Base-by-base conservation (phyloP, 2,888 invertebrate species). In the Dolichopus griseipennis region DNA sequence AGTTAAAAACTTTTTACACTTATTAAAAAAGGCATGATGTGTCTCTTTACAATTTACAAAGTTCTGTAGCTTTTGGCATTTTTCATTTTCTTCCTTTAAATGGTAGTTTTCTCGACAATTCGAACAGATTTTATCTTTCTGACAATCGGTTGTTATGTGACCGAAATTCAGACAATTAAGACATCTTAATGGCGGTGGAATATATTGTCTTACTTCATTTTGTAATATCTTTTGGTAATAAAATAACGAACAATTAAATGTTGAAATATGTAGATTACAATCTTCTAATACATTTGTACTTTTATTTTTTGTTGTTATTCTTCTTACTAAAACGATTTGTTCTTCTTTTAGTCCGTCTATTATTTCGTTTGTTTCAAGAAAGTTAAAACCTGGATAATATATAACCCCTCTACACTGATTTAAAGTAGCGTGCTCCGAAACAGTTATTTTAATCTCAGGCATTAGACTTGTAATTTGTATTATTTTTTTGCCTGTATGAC, bases 401-500 rank as follows among this genome's bases (percentile, higher is more conserved):
- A 68, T 65, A 7, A 66, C 65, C 5, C 65, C 69, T 63, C 68
- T 69, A 12, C 41, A 22, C 7, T 63, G 18, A 34, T 69, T 68
- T 15, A 68, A 64, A n/a, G 68, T 61, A 18, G 15, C 21, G 27
- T 69, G 68, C 43, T 69, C 69, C 6, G 62, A 22, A 20, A 69
- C 33, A 18, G 22, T 27, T 8, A 69, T 61, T 6, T 27, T 12
- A 37, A 65, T 66, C 18, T 27, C 18, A 6, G 22, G 10, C 1
- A 27, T 20, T 8, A 69, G 21, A 43, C 43, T 33, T 1, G 37
- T 63, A 21, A 69, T 22, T 65, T 66, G 67, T 6, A 43, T 63
- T 34, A 69, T 20, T 65, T 67, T 67, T 18, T 43, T 64, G n/a
- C 68, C 67, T 69, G 68, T 68, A 10, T 41, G 34, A 64, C 34